Evolutionary conservation across 2,113 vertebrate species (phyloP).

Genomic region (Micronisus gabar): DNA sequence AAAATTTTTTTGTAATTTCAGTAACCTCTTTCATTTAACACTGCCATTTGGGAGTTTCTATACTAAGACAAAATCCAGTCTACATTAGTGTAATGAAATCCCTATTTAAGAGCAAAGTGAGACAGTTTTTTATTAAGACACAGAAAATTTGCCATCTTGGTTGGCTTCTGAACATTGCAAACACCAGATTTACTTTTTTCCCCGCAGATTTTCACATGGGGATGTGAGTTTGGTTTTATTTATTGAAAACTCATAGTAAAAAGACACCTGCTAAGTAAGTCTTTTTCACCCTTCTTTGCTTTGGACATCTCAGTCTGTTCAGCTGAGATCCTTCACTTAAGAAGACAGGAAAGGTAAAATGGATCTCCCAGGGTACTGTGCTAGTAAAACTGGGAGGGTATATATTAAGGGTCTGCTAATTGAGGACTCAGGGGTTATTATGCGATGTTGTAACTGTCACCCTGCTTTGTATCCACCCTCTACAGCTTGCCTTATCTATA

Average conservation of each 20-base stretch:
- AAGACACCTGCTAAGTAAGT: not conserved
- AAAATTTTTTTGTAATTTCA: constrained; percentile 32
- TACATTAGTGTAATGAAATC: not conserved
- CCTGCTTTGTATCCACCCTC: not conserved
- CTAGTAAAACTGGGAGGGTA: not conserved
- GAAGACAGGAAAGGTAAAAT: not conserved
- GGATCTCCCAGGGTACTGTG: not conserved
- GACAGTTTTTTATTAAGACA: not conserved
- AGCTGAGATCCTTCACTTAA: not conserved
- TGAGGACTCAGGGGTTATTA: not conserved
- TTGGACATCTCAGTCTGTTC: not conserved
- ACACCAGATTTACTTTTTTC: not conserved
- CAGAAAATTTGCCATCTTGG: not conserved
- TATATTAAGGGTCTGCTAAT: not conserved
- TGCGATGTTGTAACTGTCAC: not conserved
- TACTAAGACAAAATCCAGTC: not conserved
- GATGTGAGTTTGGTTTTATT: not conserved
- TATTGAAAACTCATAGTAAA: not conserved
- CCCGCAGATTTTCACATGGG: not conserved
- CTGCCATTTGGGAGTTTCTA: not conserved
- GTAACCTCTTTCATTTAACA: constrained; percentile 38
- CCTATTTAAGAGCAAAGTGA: not conserved
- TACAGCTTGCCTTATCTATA: not conserved
- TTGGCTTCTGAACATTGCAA: not conserved
- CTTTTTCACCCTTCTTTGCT: not conserved